Conservation (phyloP, 2,888 invertebrate species). For the Noctua comes region DNA sequence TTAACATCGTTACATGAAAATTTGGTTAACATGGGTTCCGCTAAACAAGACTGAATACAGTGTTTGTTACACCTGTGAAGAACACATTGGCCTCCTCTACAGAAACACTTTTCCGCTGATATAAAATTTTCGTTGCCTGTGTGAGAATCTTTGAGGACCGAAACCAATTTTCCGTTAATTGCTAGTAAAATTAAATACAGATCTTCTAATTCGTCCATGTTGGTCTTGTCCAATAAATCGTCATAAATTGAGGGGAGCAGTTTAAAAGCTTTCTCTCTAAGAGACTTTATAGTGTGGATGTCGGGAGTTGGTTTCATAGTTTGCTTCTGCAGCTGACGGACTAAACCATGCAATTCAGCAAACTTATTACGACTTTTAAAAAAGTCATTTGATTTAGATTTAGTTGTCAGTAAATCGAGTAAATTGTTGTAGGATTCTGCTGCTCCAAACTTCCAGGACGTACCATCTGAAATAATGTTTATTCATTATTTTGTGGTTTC, state of each 20-base stretch:
- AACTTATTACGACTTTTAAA: constrained; percentile 66
- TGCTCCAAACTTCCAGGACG: constrained; percentile 75
- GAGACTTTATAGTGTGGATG: constrained; percentile 60
- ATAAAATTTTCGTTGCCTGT: constrained; percentile 78
- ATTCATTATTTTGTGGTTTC: neutral
- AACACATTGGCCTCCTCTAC: constrained; percentile 75
- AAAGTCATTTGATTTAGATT: constrained; percentile 69
- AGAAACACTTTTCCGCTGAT: constrained; percentile 74
- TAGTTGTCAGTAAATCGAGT: constrained; percentile 70
- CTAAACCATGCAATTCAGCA: constrained; percentile 64
- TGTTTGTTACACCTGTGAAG: constrained; percentile 72
- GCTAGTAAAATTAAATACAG: constrained; percentile 72
- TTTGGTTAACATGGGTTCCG: constrained; percentile 73
- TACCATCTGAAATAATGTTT: constrained; percentile 67
- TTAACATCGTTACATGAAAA: constrained; percentile 72
- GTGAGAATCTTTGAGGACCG: constrained; percentile 78
- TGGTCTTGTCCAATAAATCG: constrained; percentile 62
- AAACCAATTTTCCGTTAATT: constrained; percentile 76
- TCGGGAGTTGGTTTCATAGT: constrained; percentile 67
- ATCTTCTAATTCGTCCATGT: constrained; percentile 68
- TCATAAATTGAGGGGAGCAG: constrained; percentile 73
- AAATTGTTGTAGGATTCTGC: constrained; percentile 72
- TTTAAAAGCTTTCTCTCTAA: constrained; percentile 75
- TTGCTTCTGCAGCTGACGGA: constrained; percentile 71
- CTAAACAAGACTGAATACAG: constrained; percentile 77